These are phyloP conservation scores for Chlorodrepanis virens DNA, from an alignment of 2,113 vertebrate species.

Conservation along the genomic window DNA sequence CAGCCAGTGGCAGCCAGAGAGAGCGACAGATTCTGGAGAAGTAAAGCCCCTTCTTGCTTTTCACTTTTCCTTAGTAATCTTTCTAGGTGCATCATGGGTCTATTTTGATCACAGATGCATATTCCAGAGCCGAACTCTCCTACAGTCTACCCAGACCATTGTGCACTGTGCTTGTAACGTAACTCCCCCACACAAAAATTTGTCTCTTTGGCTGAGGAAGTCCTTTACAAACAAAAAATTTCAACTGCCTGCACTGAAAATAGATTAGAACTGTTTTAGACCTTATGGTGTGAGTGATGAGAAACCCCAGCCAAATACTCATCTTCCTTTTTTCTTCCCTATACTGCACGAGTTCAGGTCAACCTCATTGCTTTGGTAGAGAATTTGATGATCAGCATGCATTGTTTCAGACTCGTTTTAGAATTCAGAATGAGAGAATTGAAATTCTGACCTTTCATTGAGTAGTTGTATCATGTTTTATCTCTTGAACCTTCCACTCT, in stretches of 20 bases:
- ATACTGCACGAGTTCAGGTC: not conserved
- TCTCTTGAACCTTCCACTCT: not conserved
- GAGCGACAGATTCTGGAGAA: not conserved
- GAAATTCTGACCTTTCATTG: not conserved
- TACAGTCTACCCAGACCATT: rapidly evolving
- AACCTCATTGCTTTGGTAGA: not conserved
- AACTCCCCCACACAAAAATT: not conserved
- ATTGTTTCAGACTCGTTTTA: not conserved
- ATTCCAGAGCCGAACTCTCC: not conserved
- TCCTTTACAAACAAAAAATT: not conserved
- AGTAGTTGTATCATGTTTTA: not conserved
- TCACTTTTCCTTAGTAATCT: not conserved
- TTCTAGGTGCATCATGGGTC: not conserved
- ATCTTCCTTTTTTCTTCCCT: not conserved
- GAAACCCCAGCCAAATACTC: not conserved
- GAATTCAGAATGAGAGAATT: not conserved
- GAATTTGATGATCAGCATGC: not conserved
- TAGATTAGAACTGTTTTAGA: not conserved
- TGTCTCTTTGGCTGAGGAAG: not conserved
- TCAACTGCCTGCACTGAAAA: not conserved
- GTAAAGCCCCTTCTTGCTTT: not conserved
- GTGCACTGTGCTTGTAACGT: not conserved
- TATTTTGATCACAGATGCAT: not conserved
- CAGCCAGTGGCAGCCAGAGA: not conserved
- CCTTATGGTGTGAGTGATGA: not conserved